Conservation (phyloP, 2,797 vertebrate species). For the Petrocephalus sullivani region DNA sequence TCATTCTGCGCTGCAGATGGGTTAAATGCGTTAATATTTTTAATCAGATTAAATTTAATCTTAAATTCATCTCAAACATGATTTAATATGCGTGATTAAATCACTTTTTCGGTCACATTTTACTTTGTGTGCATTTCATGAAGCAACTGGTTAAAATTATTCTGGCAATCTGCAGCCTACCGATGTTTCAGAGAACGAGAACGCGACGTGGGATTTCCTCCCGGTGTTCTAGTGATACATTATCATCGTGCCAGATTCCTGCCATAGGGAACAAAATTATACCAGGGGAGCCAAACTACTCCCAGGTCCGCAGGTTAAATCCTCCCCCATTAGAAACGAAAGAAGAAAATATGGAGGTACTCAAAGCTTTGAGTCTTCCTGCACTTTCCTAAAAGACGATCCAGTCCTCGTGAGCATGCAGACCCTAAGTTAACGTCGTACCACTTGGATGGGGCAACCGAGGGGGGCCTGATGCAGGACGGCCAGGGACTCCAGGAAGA, state of each 20-base stretch:
- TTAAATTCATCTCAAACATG: not conserved
- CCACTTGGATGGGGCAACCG: conserved; percentile 56
- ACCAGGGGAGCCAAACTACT: not conserved
- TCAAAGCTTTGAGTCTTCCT: not conserved
- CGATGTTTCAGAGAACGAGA: not conserved
- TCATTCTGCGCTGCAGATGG: too few relatives aligned
- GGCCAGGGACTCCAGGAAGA: conserved; percentile 67
- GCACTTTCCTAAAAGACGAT: not conserved
- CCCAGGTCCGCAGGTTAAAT: not conserved
- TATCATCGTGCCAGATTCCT: not conserved
- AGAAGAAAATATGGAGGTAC: not conserved
- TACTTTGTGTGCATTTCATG: not conserved
- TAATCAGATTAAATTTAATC: too few relatives aligned
- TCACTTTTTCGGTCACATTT: not conserved
- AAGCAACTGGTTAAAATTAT: not conserved
- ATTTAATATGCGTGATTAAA: not conserved
- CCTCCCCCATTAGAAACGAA: not conserved
- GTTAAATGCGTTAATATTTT: too few relatives aligned
- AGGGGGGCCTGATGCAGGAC: conserved; percentile 54
- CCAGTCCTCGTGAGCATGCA: not conserved
- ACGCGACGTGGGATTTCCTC: not conserved
- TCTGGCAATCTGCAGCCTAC: not conserved
- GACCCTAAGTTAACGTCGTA: conserved; percentile 30
- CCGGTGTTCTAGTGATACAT: not conserved
- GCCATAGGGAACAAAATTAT: not conserved